Evolutionary conservation across 2,113 vertebrate genomes (phyloP).

Genomic region (Stomatorhinus ivindoensis): DNA sequence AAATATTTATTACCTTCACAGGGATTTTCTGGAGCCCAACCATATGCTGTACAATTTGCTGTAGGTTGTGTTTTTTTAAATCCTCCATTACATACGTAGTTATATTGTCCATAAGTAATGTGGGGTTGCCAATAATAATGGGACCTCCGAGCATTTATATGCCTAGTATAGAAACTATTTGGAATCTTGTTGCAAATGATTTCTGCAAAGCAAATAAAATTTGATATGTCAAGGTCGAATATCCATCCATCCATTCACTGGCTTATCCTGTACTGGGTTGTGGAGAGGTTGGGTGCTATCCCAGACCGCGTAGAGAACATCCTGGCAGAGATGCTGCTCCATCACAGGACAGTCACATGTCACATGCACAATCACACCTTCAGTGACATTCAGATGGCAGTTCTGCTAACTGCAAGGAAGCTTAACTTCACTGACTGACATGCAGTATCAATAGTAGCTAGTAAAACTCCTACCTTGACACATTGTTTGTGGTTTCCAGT

Average conservation of each 20-base stretch:
- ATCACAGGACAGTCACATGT: not conserved
- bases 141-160: too few species aligned
- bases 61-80: not conserved
- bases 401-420: not conserved
- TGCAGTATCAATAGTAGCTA: not conserved
- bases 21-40: not conserved
- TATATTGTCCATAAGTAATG: not conserved
- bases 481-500: not conserved
- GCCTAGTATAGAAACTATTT: rapidly evolving
- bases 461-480: not conserved
- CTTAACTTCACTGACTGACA: not conserved
- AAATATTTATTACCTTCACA: not conserved
- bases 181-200: not conserved
- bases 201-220: not conserved
- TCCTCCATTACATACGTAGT: not conserved
- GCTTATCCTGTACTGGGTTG: not conserved
- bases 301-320: not conserved
- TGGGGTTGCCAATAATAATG: rapidly evolving
- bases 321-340: not conserved
- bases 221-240: not conserved
- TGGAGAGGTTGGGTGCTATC: not conserved
- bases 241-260: not conserved
- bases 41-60: not conserved
- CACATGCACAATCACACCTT: not conserved
- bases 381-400: not conserved